Conservation (phyloP, 2,113 vertebrate genomes). For the Sturnus vulgaris region DNA sequence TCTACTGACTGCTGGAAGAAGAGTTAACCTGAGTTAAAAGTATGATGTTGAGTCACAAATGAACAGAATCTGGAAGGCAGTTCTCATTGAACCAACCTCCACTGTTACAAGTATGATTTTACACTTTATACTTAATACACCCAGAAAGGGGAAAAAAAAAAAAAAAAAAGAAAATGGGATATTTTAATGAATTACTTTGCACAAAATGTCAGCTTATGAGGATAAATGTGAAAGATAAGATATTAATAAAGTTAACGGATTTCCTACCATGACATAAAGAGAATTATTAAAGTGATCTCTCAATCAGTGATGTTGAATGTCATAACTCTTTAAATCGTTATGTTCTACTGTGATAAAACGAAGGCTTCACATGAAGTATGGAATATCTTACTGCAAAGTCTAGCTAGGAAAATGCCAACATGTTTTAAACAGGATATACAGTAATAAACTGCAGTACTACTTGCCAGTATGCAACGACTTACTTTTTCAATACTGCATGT, state of each 20-base stretch:
- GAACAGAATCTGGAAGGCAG: neutral
- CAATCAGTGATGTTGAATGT: neutral
- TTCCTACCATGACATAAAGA: neutral
- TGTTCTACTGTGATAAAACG: neutral
- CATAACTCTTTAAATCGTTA: neutral
- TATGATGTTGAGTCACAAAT: neutral
- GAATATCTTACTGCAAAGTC: neutral
- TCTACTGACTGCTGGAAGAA: neutral
- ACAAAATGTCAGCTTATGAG: neutral
- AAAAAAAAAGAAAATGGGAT: neutral
- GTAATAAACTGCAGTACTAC: neutral
- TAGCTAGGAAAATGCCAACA: neutral
- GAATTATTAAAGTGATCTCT: slow-evolving; percentile 29
- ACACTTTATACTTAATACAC: neutral
- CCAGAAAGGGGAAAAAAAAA: neutral
- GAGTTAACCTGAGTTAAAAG: neutral
- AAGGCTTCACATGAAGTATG: neutral
- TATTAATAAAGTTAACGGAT: slow-evolving; percentile 10
- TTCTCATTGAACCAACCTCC: neutral
- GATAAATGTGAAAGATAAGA: neutral
- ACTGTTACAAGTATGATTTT: neutral
- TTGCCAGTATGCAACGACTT: neutral
- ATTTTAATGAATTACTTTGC: neutral
- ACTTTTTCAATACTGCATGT: neutral
- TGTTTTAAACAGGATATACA: neutral